These are phyloP conservation scores for Gephyroberyx darwinii DNA, from an alignment of 2,797 vertebrate genomes.

Conservation along the genomic window DNA sequence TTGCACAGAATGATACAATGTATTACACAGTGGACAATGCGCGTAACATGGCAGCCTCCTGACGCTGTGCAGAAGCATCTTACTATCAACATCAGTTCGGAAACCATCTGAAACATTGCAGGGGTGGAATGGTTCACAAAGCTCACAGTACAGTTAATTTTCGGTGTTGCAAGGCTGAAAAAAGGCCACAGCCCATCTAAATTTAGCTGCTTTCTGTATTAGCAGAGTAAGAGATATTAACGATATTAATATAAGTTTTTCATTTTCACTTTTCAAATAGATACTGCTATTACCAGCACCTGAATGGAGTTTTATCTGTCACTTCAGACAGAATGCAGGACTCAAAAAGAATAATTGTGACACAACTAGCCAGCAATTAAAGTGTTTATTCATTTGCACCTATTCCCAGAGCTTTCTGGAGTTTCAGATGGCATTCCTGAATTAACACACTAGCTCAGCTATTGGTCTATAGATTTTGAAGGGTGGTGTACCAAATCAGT, in stretches of 20 bases:
- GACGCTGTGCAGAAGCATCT: background rate
- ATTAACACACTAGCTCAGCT: too few relatives aligned
- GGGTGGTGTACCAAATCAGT: background rate
- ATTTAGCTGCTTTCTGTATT: background rate
- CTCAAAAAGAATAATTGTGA: too few relatives aligned
- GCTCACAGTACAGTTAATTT: background rate
- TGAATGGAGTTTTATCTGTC: too few relatives aligned
- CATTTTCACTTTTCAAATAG: background rate
- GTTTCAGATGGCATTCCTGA: too few relatives aligned
- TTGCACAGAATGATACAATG: slow-evolving; percentile 27
- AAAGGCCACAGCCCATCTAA: background rate
- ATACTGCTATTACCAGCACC: too few relatives aligned
- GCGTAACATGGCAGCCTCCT: background rate
- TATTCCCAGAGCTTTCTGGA: too few relatives aligned
- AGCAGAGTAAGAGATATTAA: slow-evolving; percentile 1
- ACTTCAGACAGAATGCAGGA: too few relatives aligned
- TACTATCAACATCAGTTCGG: background rate
- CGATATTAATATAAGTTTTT: background rate
- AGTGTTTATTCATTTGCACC: too few relatives aligned
- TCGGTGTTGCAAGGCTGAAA: background rate
- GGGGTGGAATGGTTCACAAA: background rate
- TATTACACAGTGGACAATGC: slow-evolving; percentile 17
- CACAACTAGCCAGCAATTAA: too few relatives aligned
- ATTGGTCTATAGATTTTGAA: background rate
- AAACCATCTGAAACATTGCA: background rate